Percentiles rank a stretch among this genome's conserved stretches.
Conservation (phyloP, 2,888 invertebrate genomes). For the Hyalella azteca region DNA sequence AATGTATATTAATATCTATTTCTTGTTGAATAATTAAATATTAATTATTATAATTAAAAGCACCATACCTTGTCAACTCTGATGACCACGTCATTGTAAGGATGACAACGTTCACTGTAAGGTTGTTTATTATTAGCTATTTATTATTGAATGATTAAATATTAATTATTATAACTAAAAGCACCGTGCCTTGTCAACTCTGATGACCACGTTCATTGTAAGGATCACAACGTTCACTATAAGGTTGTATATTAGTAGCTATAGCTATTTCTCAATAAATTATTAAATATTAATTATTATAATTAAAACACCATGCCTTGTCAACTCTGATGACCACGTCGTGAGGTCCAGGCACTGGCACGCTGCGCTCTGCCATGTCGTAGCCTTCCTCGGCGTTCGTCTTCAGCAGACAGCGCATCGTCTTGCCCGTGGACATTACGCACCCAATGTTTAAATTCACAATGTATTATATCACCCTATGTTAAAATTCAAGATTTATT, state of each 20-base stretch:
- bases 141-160: too few species aligned
- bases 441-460: too few species aligned
- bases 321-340: constrained; percentile 41
- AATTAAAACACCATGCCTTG: constrained; percentile 22
- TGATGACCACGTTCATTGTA: constrained; percentile 47
- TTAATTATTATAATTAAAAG: too few species aligned
- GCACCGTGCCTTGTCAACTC: constrained; percentile 16
- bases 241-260: background rate
- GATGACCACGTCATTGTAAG: constrained; percentile 46
- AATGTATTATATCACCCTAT: too few species aligned
- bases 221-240: too few species aligned
- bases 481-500: too few species aligned
- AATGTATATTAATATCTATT: too few species aligned
- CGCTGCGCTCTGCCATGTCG: constrained; percentile 28
- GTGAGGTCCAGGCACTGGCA: constrained; percentile 42
- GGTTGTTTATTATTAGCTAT: background rate
- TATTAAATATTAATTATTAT: constrained; percentile 21
- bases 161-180: constrained; percentile 7
- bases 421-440: constrained; percentile 29
- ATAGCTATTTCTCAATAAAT: background rate
- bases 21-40: too few species aligned
- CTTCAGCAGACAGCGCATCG: constrained; percentile 46
- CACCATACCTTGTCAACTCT: constrained; percentile 26
- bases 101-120: too few species aligned
- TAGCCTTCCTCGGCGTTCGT: constrained; percentile 38